Evolutionary conservation across 2,888 invertebrate genomes (phyloP).

Genomic region (Lasioglossum malachurum): DNA sequence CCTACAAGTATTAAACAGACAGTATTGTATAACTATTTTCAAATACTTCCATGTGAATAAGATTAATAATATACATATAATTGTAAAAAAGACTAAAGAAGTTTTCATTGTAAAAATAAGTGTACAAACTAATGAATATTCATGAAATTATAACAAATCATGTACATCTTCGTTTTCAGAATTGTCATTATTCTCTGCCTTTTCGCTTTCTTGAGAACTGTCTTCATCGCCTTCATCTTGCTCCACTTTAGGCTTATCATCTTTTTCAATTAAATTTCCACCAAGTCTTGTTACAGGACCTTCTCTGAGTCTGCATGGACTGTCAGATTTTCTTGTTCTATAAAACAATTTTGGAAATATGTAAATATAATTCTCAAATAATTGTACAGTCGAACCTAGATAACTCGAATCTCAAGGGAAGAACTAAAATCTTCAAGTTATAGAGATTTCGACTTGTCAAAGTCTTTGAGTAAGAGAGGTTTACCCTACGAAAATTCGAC

Average conservation of each 20-base stretch:
- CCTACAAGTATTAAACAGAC: conserved; percentile 68
- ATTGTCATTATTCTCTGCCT: conserved; percentile 81
- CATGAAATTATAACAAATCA: conserved; percentile 11
- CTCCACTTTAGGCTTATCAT: conserved; percentile 77
- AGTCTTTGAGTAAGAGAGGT: no score
- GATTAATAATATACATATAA: neutral
- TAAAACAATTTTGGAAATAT: conserved; percentile 7
- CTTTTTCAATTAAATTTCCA: conserved; percentile 77
- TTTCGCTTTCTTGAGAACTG: conserved; percentile 81
- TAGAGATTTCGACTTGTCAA: no score
- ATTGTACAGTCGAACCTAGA: neutral
- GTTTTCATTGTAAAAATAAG: neutral
- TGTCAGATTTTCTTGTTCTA: conserved; percentile 79
- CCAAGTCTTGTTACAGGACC: conserved; percentile 82
- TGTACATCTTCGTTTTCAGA: conserved; percentile 82
- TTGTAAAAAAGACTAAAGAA: neutral
- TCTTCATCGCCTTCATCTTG: conserved; percentile 77
- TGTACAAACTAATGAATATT: neutral
- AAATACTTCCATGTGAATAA: neutral
- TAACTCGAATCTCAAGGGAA: no score
- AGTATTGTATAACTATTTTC: conserved; percentile 8
- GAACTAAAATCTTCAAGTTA: no score
- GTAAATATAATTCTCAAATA: neutral
- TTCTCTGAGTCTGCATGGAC: conserved; percentile 79
- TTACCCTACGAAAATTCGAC: no score